These are phyloP conservation scores for Palythoa heliodiscus DNA, from an alignment of 92 coral and sea anemone genomes.

Conservation along the genomic window DNA sequence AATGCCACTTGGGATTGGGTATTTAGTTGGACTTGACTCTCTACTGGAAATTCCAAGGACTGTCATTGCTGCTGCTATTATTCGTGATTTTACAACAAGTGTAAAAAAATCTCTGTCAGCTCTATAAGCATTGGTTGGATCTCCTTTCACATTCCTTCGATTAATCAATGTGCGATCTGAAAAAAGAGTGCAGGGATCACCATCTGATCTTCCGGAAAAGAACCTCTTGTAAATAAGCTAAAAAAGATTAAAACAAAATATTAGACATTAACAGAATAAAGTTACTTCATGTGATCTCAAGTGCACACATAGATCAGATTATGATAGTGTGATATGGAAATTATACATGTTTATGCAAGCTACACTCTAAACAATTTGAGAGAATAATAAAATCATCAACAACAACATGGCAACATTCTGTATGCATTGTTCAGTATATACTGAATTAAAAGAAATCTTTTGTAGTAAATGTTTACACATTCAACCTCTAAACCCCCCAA, in stretches of 20 bases:
- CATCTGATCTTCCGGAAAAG: conserved; percentile 56
- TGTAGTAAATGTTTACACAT: neutral
- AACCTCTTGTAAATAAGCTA: conserved; percentile 59
- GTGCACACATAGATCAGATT: neutral
- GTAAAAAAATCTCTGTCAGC: conserved; percentile 74
- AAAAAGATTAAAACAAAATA: conserved; percentile 15
- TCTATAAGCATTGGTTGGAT: conserved; percentile 63
- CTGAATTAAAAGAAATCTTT: neutral
- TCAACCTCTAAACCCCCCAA: neutral
- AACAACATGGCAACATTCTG: neutral
- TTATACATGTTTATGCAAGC: neutral
- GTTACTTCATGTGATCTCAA: neutral
- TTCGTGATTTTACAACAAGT: conserved; percentile 48
- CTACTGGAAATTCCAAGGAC: neutral
- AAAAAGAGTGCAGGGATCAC: conserved; percentile 60
- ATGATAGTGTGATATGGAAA: neutral
- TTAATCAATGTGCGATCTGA: conserved; percentile 74
- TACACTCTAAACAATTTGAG: too few species aligned
- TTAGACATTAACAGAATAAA: neutral
- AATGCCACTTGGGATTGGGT: conserved; percentile 33
- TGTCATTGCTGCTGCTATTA: conserved; percentile 48
- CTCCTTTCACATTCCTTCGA: conserved; percentile 67
- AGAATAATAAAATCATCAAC: too few species aligned
- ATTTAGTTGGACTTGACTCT: conserved; percentile 21
- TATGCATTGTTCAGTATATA: neutral